Conservation (phyloP, 2,797 vertebrate species). For the Poecile montanus region DNA sequence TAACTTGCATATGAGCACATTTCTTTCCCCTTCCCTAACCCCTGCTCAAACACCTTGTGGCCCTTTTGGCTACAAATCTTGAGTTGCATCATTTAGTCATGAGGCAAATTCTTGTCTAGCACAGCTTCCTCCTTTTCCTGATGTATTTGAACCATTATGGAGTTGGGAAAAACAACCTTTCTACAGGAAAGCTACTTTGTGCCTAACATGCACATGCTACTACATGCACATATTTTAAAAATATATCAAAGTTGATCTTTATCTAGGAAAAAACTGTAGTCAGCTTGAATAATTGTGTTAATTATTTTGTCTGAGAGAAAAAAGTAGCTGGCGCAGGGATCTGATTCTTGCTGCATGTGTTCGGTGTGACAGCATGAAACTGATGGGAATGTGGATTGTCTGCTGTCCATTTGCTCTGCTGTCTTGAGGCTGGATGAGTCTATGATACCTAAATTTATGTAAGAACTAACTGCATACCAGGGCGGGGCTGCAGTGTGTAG, state of each 20-base stretch:
- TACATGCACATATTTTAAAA: neutral
- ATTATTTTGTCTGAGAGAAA: constrained; percentile 39
- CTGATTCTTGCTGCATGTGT: neutral
- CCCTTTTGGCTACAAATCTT: neutral
- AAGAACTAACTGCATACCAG: neutral
- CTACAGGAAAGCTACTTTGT: neutral
- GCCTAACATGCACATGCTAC: neutral
- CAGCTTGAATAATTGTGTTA: neutral
- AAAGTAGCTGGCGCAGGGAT: neutral
- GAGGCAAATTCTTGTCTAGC: constrained; percentile 34
- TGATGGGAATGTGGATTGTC: neutral
- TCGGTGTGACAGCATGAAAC: neutral
- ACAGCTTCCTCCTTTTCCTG: neutral
- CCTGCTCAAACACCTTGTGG: neutral
- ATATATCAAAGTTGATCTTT: neutral
- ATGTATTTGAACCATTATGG: neutral
- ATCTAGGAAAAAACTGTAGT: neutral
- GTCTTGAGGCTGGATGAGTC: neutral
- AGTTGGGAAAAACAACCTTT: constrained; percentile 4
- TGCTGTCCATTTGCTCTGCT: neutral
- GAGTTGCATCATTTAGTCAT: constrained; percentile 31
- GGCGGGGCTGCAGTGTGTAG: neutral
- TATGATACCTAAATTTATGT: neutral
- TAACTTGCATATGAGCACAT: neutral
- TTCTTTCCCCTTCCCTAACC: neutral